These are phyloP conservation scores for Drosophila bocki DNA, from an alignment of 1,140 invertebrate genomes.

Conservation along the genomic window DNA sequence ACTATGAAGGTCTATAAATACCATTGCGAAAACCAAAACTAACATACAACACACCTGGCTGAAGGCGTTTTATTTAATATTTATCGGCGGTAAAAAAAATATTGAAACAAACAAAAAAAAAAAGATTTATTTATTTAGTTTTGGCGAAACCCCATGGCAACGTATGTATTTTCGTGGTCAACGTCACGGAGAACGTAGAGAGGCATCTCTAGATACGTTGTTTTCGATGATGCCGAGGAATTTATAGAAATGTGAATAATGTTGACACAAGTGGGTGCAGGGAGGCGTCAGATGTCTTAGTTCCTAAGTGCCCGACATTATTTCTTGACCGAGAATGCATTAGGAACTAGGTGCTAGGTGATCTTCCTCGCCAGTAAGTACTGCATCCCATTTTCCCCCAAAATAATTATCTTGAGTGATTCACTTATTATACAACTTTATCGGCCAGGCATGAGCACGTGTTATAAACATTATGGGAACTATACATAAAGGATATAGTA, in stretches of 20 bases:
- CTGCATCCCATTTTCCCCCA: neutral
- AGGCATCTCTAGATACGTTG: slow-evolving; percentile 7
- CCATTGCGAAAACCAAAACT: slow-evolving; percentile 42
- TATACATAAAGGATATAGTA: slow-evolving; percentile 7
- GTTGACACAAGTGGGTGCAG: slow-evolving; percentile 27
- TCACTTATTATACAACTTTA: slow-evolving; percentile 34
- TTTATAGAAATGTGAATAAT: slow-evolving; percentile 41
- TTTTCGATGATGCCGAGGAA: slow-evolving; percentile 29
- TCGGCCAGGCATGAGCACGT: slow-evolving; percentile 58
- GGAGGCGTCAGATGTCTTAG: slow-evolving; percentile 2
- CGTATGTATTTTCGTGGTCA: slow-evolving; percentile 62
- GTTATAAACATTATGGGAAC: slow-evolving; percentile 17
- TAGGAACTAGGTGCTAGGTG: slow-evolving; percentile 5
- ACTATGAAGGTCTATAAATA: slow-evolving; percentile 75
- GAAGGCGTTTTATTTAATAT: slow-evolving; percentile 48
- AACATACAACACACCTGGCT: slow-evolving; percentile 65
- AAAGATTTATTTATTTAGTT: slow-evolving; percentile 37
- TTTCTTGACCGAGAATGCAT: slow-evolving; percentile 10
- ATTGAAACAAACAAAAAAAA: slow-evolving; percentile 23
- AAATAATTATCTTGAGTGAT: slow-evolving; percentile 17
- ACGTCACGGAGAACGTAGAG: slow-evolving; percentile 49
- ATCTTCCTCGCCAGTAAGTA: slow-evolving; percentile 1
- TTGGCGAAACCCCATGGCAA: slow-evolving; percentile 39
- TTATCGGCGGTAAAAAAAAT: slow-evolving; percentile 23
- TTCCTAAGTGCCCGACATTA: slow-evolving; percentile 43